Evolutionary conservation across 2,888 invertebrate species (phyloP), one percentile per base, ranked within the genome.

Genomic region (Latrodectus hesperus): DNA sequence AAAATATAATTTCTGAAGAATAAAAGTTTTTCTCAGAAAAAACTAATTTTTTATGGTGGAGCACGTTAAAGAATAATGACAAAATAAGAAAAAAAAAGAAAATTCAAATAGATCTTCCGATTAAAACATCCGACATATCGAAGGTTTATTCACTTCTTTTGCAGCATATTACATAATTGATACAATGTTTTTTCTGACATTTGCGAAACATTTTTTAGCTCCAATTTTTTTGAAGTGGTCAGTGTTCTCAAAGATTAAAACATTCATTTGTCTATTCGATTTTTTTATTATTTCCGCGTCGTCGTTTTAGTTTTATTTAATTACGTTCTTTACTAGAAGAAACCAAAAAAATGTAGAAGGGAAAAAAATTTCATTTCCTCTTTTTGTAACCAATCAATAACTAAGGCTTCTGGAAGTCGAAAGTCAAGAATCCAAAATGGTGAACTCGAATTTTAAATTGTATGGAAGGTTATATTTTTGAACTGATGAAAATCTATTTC

Each of bases 291-390:
- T 80, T 64, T 64, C 22, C 51, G 17, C 51, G 49, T 52, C 17
- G 16, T 16, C 64, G 60, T 70, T 64, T 80, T 72, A 51, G 60
- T 70, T 80, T 80, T 72, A 80, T 52, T 80, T 80, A 80, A 80
- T 80, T 80, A 72, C 80, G 49, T 14, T 72, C 16, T 64, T 51
- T 17, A 80, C 60, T 22, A 65, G 51, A 55, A 49, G 49, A 12
- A 64, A 17, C 22, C 64, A 71, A 12, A 10, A 6, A 64, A 60
- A 11, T 72, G 51, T n/a, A 22, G 38, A 55, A 74, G 17, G 0
- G 17, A 49, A 55, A 55, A 70, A 5, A 38, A 9, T 55, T 67
- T 70, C 55, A 70, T 55, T 53, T 53, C 14, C n/a, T n/a, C 53
- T 17, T 22, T 52, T 71, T 52, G 52, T 52, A 78, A 71, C 22